These are phyloP conservation scores for Lemur catta DNA, from an alignment of 2,797 vertebrate species.

Conservation along the genomic window DNA sequence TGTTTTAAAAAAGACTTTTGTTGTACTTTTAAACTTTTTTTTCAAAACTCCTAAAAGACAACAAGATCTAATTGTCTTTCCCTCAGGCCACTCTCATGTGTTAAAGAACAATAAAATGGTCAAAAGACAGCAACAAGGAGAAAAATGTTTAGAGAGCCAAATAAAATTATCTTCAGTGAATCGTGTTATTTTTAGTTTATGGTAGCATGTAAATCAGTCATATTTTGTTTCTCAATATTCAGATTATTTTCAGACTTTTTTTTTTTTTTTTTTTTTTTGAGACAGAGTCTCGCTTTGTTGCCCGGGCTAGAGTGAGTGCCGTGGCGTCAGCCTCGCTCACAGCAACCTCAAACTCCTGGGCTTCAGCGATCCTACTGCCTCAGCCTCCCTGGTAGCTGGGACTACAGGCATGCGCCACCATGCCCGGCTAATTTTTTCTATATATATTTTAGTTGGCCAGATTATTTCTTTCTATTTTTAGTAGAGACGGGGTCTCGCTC, in stretches of 20 bases:
- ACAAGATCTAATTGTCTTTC: not conserved
- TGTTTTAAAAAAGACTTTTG: not conserved
- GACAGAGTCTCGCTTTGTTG: too few relatives aligned
- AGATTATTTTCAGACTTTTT: not conserved
- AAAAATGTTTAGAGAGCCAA: not conserved
- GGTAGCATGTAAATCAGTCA: not conserved
- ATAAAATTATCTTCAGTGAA: not conserved
- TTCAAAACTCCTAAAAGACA: not conserved
- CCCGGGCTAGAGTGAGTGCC: too few relatives aligned
- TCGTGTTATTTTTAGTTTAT: not conserved
- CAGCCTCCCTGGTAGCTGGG: too few relatives aligned
- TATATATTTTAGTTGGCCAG: too few relatives aligned
- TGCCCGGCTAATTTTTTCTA: too few relatives aligned
- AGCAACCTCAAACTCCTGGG: too few relatives aligned
- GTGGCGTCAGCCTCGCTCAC: too few relatives aligned
- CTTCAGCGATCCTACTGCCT: too few relatives aligned
- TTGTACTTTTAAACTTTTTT: conserved; percentile 5
- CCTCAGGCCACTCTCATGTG: not conserved
- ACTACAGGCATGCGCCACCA: too few relatives aligned
- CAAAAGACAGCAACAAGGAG: not conserved
- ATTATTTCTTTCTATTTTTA: too few relatives aligned
- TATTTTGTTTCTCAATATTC: conserved; percentile 17
- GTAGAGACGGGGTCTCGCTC: too few relatives aligned
- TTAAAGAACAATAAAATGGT: not conserved
- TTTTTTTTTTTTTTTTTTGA: too few relatives aligned